These are phyloP conservation scores for Rotaria macrura DNA, from an alignment of 2,888 invertebrate species.

Conservation along the genomic window DNA sequence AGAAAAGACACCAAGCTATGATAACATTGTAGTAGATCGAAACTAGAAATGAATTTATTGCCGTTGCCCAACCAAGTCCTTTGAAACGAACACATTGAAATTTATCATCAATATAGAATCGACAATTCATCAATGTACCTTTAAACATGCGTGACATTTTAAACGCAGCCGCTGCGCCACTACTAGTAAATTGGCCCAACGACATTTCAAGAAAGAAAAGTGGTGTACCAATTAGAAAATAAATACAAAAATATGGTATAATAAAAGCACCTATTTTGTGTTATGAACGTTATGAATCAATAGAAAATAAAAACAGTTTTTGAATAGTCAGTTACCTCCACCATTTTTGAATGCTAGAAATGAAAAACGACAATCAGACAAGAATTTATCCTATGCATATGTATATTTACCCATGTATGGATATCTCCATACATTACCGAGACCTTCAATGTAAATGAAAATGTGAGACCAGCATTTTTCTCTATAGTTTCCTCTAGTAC, in stretches of 20 bases:
- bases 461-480: too few species aligned
- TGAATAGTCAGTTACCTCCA: background rate
- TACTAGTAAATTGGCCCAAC: background rate
- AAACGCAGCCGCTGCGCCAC: background rate
- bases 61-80: constrained; percentile 4
- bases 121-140: background rate
- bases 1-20: background rate
- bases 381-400: too few species aligned
- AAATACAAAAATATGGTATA: background rate
- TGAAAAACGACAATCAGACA: background rate
- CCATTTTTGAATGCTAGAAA: constrained; percentile 15
- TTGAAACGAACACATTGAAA: too few species aligned
- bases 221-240: background rate
- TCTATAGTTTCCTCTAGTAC: too few species aligned
- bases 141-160: background rate
- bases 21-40: background rate
- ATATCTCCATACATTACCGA: constrained; percentile 11
- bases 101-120: too few species aligned
- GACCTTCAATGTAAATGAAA: background rate
- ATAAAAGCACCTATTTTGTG: background rate
- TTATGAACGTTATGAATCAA: too few species aligned
- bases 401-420: background rate
- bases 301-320: too few species aligned
- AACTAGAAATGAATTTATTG: background rate
- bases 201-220: constrained; percentile 3